These are phyloP conservation scores for Apodemus sylvaticus DNA, from an alignment of 2,113 vertebrate species.

Conservation along the genomic window DNA sequence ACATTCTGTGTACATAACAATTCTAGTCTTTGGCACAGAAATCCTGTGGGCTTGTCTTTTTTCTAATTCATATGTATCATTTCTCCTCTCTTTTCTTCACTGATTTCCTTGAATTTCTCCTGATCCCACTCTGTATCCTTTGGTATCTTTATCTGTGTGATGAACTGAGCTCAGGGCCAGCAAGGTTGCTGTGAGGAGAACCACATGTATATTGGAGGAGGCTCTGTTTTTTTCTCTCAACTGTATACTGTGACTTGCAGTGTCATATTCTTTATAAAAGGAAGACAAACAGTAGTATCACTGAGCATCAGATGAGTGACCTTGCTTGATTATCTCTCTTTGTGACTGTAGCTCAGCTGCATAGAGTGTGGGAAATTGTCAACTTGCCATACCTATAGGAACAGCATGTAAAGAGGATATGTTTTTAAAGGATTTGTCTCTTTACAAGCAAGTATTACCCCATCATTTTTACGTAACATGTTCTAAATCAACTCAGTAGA, in stretches of 20 bases:
- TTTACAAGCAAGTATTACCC: neutral
- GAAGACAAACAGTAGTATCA: too few species aligned
- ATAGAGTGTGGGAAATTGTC: neutral
- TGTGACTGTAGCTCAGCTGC: neutral
- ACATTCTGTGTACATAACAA: neutral
- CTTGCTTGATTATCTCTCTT: neutral
- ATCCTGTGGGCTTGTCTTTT: neutral
- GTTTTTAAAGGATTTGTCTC: neutral
- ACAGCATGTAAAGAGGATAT: neutral
- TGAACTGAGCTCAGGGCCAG: neutral
- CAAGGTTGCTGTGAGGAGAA: neutral
- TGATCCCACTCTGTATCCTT: neutral
- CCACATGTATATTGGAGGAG: constrained; percentile 26
- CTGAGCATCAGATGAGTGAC: too few species aligned
- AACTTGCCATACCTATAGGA: neutral
- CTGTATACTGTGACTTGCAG: neutral
- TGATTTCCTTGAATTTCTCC: neutral
- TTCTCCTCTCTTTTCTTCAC: neutral
- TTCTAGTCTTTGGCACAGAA: neutral
- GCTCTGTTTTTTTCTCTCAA: neutral
- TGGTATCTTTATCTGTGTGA: neutral
- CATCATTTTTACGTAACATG: neutral
- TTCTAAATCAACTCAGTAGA: neutral
- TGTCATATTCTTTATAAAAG: neutral
- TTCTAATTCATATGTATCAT: neutral